Evolutionary conservation across 2,797 vertebrate species (phyloP).

Genomic region (Lacerta viridis): DNA sequence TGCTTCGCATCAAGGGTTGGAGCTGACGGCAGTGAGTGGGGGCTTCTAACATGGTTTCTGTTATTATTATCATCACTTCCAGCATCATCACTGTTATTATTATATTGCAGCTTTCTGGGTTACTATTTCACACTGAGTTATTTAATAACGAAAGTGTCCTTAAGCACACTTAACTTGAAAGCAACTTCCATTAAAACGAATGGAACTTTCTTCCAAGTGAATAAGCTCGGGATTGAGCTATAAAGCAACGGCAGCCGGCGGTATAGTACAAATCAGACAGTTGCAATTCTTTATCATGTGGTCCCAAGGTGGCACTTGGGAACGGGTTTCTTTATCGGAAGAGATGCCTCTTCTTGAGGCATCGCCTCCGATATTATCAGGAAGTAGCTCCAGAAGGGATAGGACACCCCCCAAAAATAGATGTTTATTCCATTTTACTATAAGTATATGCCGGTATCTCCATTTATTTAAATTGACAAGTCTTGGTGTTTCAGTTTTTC

Average conservation of each 20-base stretch:
- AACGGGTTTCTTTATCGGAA: too few relatives aligned
- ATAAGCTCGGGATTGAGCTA: neutral
- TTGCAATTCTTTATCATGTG: neutral
- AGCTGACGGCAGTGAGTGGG: neutral
- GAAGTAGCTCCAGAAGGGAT: too few relatives aligned
- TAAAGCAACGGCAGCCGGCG: neutral
- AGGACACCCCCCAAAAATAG: too few relatives aligned
- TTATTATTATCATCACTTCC: slow-evolving; percentile 10
- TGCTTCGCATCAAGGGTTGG: slow-evolving; percentile 12
- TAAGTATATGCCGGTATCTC: too few relatives aligned
- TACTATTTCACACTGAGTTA: slow-evolving; percentile 34
- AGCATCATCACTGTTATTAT: slow-evolving; percentile 5
- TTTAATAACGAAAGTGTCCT: slow-evolving; percentile 9
- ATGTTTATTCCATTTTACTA: too few relatives aligned
- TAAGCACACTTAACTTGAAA: slow-evolving; percentile 3
- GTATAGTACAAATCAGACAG: neutral
- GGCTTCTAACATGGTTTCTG: neutral
- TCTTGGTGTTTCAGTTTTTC: too few relatives aligned
- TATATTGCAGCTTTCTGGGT: slow-evolving; percentile 22
- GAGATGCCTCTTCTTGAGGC: too few relatives aligned
- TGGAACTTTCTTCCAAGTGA: slow-evolving; percentile 1
- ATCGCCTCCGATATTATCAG: too few relatives aligned
- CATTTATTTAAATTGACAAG: too few relatives aligned
- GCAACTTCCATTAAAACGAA: slow-evolving; percentile 15
- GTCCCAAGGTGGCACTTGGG: too few relatives aligned